A percentile compares a stretch with the other conserved stretches of the same genome.
Conservation (phyloP, 2,888 invertebrate genomes). For the Drosophila anomelani region DNA sequence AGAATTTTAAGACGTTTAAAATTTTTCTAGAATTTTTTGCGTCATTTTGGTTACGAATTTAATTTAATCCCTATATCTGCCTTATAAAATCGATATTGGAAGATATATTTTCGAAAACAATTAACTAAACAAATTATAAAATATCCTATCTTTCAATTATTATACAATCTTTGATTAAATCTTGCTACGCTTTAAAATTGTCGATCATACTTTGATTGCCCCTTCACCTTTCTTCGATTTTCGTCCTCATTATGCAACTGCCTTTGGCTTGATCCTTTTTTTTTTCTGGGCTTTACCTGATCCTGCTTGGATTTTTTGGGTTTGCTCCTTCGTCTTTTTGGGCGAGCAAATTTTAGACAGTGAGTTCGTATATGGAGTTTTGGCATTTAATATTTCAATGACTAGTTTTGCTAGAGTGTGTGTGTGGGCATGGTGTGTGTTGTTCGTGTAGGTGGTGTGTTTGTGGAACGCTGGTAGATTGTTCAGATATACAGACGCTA, state of each 20-base stretch:
- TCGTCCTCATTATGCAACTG: conserved; percentile 35
- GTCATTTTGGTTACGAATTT: too few relatives aligned
- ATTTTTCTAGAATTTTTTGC: too few relatives aligned
- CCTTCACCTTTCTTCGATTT: not conserved
- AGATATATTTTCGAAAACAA: too few relatives aligned
- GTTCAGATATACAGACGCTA: conserved; percentile 66
- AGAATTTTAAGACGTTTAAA: too few relatives aligned
- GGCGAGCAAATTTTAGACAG: conserved; percentile 71
- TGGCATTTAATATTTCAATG: conserved; percentile 64
- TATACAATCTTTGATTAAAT: too few relatives aligned
- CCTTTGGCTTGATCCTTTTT: conserved; percentile 15
- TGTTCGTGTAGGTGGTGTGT: conserved; percentile 18
- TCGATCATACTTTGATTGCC: conserved; percentile 4
- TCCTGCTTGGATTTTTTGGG: conserved; percentile 54
- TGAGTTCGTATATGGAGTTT: conserved; percentile 60
- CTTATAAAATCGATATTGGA: too few relatives aligned
- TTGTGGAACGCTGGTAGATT: conserved; percentile 48
- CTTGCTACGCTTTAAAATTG: too few relatives aligned
- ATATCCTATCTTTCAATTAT: not conserved
- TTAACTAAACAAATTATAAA: too few relatives aligned
- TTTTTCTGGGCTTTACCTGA: conserved; percentile 69
- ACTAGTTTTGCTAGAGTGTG: conserved; percentile 66
- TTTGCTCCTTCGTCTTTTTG: conserved; percentile 51
- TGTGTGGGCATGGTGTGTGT: conserved; percentile 38
- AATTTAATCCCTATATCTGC: too few relatives aligned